Evolutionary conservation across 2,888 invertebrate genomes (phyloP), one percentile per base, ranked within the genome.

Genomic region (Stegana nigrithorax): DNA sequence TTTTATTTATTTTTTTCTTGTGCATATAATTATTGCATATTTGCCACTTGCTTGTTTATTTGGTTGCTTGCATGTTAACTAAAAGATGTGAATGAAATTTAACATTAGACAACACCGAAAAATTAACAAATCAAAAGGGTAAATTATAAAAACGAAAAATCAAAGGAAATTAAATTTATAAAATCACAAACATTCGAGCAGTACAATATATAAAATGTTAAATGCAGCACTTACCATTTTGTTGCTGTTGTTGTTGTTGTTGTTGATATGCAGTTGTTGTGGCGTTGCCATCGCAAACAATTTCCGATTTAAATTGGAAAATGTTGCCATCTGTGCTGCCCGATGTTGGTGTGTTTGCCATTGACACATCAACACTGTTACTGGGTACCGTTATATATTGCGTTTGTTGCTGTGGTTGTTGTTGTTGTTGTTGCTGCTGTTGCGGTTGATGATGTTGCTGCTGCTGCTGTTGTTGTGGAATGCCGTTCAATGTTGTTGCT

Each of bases 241-340:
- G 71, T 47, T 70, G 74, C 17, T 64, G 63, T 45, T 71, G 71
- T 29, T 72, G 67, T 26, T 58, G 73, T 70, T 71, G 70, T 61
- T 73, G 71, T 62, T 79, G 53, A 73, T 73, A 75, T 72, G 74
- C 71, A 60, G 81, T 63, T 67, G 78, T 63, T 69, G 78, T 69
- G 55, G 75, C 67, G 63, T 77, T 72, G n/a, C 73, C 71, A 78
- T 84, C 84, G 71, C 80, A 82, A 69, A 81, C 72, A 66, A 83
- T 72, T 74, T 84, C 84, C 27, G 78, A 82, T 71, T 84, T 83
- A 66, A 80, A 74, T 66, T 83, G 81, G 71, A 81, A 81, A 60
- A 84, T 81, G 45, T 66, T 69, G 63, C 84, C 83, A 67, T 84
- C 83, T 32, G 83, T 81, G 66, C 72, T 82, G 58, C 64, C 64